Evolutionary conservation across 2,113 vertebrate genomes (phyloP).

Genomic region (Xerus inauris): DNA sequence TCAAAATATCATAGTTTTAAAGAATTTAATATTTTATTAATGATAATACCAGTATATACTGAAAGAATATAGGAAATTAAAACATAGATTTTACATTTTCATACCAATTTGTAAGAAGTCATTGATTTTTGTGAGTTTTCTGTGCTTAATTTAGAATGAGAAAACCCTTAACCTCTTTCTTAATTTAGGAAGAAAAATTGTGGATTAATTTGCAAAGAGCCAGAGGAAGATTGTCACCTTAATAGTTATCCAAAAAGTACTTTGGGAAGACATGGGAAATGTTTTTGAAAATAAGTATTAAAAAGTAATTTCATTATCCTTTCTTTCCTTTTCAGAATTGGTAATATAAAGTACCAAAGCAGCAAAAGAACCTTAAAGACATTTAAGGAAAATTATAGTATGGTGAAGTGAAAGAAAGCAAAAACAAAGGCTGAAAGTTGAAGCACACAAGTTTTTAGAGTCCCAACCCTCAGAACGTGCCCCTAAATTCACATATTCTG

Average conservation of each 20-base stretch:
- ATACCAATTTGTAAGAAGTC: neutral
- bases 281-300: neutral
- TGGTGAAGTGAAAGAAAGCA: neutral
- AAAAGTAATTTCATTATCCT: neutral
- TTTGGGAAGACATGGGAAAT: neutral
- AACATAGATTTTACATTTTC: neutral
- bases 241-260: neutral
- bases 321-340: neutral
- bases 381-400: neutral
- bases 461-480: rapidly evolving
- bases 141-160: neutral
- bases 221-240: neutral
- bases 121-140: neutral
- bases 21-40: neutral
- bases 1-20: neutral
- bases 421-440: neutral
- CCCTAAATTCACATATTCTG: neutral
- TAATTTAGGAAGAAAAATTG: neutral
- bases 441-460: rapidly evolving
- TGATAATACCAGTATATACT: neutral
- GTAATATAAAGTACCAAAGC: neutral
- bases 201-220: neutral
- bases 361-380: neutral
- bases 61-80: neutral
- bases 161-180: too few relatives aligned